Base-by-base conservation (phyloP, 1,140 invertebrate species). In the Brachionus plicatilis region DNA sequence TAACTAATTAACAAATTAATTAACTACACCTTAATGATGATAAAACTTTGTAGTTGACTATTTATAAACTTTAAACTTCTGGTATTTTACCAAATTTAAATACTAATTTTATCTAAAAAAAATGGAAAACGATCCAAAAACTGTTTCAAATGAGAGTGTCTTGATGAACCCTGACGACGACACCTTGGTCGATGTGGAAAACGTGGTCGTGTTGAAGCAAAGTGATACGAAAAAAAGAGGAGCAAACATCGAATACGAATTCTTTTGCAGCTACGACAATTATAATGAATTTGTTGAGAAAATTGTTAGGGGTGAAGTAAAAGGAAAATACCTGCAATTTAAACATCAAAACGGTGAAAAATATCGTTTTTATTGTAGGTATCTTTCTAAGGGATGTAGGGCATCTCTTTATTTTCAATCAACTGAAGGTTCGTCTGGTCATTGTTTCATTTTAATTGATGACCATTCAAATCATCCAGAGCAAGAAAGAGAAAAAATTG, bases 401-500 rank as follows among this genome's bases (percentile, higher is more conserved):
- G 70, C 70, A 41, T 37, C 70, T 41, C 41, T 75, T 41, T 75
- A 75, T 75, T 75, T 41, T 17, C 29, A 75, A 43, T 43, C 41
- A 45, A 43, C 41, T 41, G 17, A 75, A 43, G 41, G 37, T 75
- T 43, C 33, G 17, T 24, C 33, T 75, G 70, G 70, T 37, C 33
- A 41, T 75, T 75, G 70, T 75, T 75, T 75, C 17, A 17, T 75
- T 75, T 75, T 41, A 41, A 45, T 43, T 24, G 33, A 75, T 41
- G 70, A 45, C 41, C 70, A 75, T 75, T 75, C 70, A 75, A 75
- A 75, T 43, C 70, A 75, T 75, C 70, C 70, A 41, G 33, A 75
- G 65, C 65, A 68, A 33, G 65, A 68, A 41, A 33, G 24, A 68
- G 65, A 68, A 29, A 29, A 68, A 68, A 68, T 68, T 33, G 65